Evolutionary conservation across 2,797 vertebrate species (phyloP), one percentile per base, ranked within the genome.

Genomic region (Lagorchestes hirsutus): DNA sequence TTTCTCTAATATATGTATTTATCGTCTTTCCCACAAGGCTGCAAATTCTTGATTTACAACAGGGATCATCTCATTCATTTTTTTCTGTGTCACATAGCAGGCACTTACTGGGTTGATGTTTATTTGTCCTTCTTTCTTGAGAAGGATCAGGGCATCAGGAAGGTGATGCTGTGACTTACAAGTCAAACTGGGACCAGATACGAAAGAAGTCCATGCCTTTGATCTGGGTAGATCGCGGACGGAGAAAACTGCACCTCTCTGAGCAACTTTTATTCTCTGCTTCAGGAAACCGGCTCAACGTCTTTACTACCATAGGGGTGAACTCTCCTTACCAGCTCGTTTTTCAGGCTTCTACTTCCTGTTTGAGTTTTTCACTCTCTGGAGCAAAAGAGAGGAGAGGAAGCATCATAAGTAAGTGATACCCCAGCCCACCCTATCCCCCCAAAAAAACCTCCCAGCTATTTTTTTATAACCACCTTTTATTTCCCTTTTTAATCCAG

Each of bases 301-400:
- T 1, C 14, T 29, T 95, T 27, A 93, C 96, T 0, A 54, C 67
- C 92, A 22, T 97, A 12, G 97, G 96, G 0, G 95, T 97, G 92
- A 97, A 95, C 92, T 97, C 97, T 0, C 98, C 98, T 14, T 98
- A 98, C 40, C 97, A 98, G 57, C 98, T 98, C 5, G 55, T 95
- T 58, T 98, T 97, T 46, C 96, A 98, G 90, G 55, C 97, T 9
- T 97, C 97, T 2, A 92, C 97, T 27, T 93, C 96, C 55, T 98
- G 98, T 22, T 96, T 98, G 67, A 98, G 98, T 91, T 98, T 98
- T 91, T 98, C 98, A 29, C 97, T 98, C 29, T 97, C 97, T 2
- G 96, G 96, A 0, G 62, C 92, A 87, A 98, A 56, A 8, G 14
- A 0, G 91, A 97, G 92, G 93, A 96, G 13, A 9, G 1, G 16